Base-by-base conservation (phyloP, 2,888 invertebrate species). In the Eucera pruinosa region DNA sequence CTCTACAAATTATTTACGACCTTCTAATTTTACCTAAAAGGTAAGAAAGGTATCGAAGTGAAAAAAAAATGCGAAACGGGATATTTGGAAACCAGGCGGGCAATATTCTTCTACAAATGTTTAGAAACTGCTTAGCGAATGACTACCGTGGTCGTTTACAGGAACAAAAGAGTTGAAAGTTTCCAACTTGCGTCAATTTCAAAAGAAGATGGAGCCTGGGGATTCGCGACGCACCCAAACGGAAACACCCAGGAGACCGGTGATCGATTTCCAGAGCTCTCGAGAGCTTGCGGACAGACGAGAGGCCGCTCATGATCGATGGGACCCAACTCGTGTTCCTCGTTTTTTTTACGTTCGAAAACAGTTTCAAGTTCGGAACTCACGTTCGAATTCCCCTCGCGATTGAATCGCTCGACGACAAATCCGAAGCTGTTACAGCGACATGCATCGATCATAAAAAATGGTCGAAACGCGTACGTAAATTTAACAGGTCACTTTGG, bases 381-480 rank as follows among this genome's bases (percentile, higher is more conserved):
- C 20, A 23, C 27, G 27, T 45, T n/a, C 47, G 20, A 61, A 55
- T 39, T 52, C 20, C 18, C 41, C 25, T 1, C 23, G 18, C 55
- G 78, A 61, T 70, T 67, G 43, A 74, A 68, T 45, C 55, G 45
- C 7, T 27, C 54, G 45, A 15, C 67, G 55, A 73, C 45, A 62
- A 67, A 62, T 60, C 39, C 43, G 23, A 20, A 23, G 11, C 23
- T 30, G 43, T 18, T 30, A 20, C 2, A 25, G n/a, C 50, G 54
- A 30, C 43, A 20, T 18, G 43, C 48, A 74, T 77, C 74, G 62
- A 68, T 77, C 62, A 57, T 52, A 27, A 33, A n/a, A 62, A 47
- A 25, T 41, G 25, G 43, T n/a, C 39, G 36, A 2, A 25, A 55
- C 23, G 15, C 15, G 20, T 20, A 27, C 47, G 41, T 47, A 55